Base-by-base conservation (phyloP, 2,797 vertebrate species). In the Neomorphus geoffroyi region DNA sequence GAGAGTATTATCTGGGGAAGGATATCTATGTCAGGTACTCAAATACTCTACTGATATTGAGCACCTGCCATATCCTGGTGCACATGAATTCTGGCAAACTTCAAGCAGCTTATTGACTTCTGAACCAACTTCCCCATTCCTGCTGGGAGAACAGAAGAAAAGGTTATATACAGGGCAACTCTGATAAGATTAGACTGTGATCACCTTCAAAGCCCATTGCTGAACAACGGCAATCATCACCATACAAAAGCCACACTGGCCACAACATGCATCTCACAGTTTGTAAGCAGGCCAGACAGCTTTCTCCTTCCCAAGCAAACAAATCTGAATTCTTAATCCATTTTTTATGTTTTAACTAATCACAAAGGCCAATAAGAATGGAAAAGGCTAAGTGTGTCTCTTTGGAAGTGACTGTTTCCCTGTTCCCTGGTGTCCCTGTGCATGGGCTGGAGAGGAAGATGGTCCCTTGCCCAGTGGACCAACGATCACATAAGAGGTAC, bases 401-500 rank as follows among this genome's bases (percentile, higher is more conserved):
- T 53, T 43, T 21, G 21, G 33, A 23, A 28, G 22, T 26, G 16
- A 80, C 41, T 4, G 8, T 5, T 27, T 12, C 60, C 21, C 45
- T 9, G 21, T 12, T 11, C n/a, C 11, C 13, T 9, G 27, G 10
- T 41, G 48, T n/a, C 35, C 46, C 72, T 32, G 10, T 10, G 5
- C 6, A 30, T 1, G 10, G 27, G 16, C 24, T 50, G 43, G 15
- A 56, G 27, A 37, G 11, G 10, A 35, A 66, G 53, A 33, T 0
- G 2, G 10, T 9, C 32, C 30, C 13, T 51, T 13, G 21, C 13
- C 14, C 54, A n/a, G 12, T 4, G 15, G 22, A 65, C 14, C 18
- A 23, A 65, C 5, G 7, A 13, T 30, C 28, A 27, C 8, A 0
- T 10, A 56, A 71, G 0, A 57, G 15, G 6, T 9, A 41, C 14